Conservation (phyloP, 2,888 invertebrate species). For the Polymixis flavicincta region DNA sequence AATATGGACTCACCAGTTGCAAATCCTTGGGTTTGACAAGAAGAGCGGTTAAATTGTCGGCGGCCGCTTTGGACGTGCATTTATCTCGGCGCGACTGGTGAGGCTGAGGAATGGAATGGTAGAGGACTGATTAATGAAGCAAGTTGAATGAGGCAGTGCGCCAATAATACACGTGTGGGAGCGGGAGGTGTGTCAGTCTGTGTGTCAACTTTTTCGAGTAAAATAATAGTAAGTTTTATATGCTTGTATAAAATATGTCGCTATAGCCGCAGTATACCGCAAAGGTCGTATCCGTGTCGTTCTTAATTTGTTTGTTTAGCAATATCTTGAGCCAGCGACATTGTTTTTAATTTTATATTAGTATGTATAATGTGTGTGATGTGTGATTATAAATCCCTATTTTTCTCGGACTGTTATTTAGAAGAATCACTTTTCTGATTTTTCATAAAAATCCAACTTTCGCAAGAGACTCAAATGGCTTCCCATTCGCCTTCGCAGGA, state of each 20-base stretch:
- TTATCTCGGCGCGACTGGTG: slow-evolving; percentile 68
- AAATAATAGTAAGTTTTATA: slow-evolving; percentile 21
- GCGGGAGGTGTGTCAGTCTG: slow-evolving; percentile 47
- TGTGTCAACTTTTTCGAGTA: slow-evolving; percentile 28
- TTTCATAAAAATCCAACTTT: background rate
- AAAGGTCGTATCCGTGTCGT: too few relatives aligned
- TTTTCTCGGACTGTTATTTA: background rate
- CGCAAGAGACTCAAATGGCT: too few relatives aligned
- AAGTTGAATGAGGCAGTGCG: slow-evolving; percentile 46
- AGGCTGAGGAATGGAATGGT: slow-evolving; percentile 1
- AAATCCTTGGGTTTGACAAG: slow-evolving; percentile 94
- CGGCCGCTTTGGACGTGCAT: slow-evolving; percentile 80
- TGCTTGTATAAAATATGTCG: background rate
- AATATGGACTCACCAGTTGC: slow-evolving; percentile 91
- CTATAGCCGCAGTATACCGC: background rate
- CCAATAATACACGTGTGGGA: slow-evolving; percentile 27
- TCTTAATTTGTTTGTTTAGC: too few relatives aligned
- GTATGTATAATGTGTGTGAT: too few relatives aligned
- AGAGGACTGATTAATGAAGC: slow-evolving; percentile 42
- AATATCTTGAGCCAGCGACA: too few relatives aligned
- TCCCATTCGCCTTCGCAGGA: too few relatives aligned
- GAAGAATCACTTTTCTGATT: background rate
- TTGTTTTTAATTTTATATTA: too few relatives aligned
- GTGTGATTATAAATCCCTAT: background rate
- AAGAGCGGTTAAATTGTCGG: slow-evolving; percentile 94